A percentile compares a stretch with the other conserved stretches of the same genome.
These are phyloP conservation scores for Trissolcus basalis DNA, from an alignment of 1,140 invertebrate species.

Conservation along the genomic window DNA sequence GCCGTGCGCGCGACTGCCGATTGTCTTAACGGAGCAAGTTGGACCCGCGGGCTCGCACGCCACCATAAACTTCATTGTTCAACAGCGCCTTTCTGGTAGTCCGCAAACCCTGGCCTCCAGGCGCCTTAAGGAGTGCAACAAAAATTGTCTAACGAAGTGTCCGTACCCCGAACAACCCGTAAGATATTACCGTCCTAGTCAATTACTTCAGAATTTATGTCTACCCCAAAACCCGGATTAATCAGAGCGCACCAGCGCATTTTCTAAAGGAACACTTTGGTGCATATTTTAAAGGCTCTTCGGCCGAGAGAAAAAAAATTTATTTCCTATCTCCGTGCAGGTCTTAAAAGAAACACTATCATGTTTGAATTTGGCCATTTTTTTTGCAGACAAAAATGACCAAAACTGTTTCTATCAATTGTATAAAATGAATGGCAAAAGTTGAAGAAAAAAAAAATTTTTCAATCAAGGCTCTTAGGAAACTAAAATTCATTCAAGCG, in stretches of 20 bases:
- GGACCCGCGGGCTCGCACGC: slow-evolving; percentile 43
- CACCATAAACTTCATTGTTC: slow-evolving; percentile 73
- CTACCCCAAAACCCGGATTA: slow-evolving; percentile 2
- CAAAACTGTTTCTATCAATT: no score
- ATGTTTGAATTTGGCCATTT: no score
- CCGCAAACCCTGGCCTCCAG: slow-evolving; percentile 25
- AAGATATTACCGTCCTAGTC: slow-evolving; percentile 28
- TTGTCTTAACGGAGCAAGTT: slow-evolving; percentile 67
- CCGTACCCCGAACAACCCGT: slow-evolving; percentile 6
- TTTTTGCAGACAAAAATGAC: no score
- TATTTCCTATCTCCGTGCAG: no score
- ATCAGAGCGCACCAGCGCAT: slow-evolving; percentile 2
- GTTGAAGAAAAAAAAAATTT: no score
- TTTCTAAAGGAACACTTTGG: no score
- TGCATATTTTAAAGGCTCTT: no score
- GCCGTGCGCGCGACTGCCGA: slow-evolving; percentile 66
- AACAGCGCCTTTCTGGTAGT: slow-evolving; percentile 69
- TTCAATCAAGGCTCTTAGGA: slow-evolving; percentile 20
- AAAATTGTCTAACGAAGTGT: slow-evolving; percentile 56
- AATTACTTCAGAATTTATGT: slow-evolving; percentile 40
- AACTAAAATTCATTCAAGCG: slow-evolving; percentile 30
- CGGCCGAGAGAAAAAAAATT: no score
- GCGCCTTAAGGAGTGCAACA: slow-evolving; percentile 47
- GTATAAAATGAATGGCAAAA: no score
- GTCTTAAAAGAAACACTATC: no score